Conservation (phyloP, 2,888 invertebrate species). For the Perizoma affinitatum region DNA sequence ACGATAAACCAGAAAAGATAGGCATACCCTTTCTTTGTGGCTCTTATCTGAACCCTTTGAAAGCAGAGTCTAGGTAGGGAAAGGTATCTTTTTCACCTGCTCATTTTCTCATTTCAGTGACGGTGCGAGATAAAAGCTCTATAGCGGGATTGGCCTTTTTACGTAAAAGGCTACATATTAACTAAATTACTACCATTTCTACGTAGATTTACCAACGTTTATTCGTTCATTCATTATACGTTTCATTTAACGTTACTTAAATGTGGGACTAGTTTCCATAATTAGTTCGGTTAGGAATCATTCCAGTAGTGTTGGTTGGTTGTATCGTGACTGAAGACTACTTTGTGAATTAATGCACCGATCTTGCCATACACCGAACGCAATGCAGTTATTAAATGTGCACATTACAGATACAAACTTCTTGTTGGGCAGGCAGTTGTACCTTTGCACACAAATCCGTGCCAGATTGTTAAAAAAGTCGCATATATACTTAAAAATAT, state of each 20-base stretch:
- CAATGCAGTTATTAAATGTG: constrained; percentile 21
- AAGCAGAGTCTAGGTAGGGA: constrained; percentile 13
- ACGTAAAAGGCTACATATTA: constrained; percentile 9
- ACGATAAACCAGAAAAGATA: constrained; percentile 19
- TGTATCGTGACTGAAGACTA: constrained; percentile 2
- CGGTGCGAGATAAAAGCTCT: constrained; percentile 15
- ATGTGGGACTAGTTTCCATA: constrained; percentile 8
- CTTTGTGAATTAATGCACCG: background rate
- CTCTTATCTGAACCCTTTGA: constrained; percentile 31
- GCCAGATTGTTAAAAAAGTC: background rate
- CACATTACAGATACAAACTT: constrained; percentile 18
- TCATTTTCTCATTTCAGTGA: constrained; percentile 14
- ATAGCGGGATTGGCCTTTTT: constrained; percentile 7
- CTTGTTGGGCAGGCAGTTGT: constrained; percentile 1
- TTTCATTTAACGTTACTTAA: background rate
- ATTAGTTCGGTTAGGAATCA: constrained; percentile 4
- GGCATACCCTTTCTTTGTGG: constrained; percentile 21
- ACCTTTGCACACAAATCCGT: background rate
- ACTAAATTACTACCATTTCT: background rate
- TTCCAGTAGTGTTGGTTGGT: constrained; percentile 2
- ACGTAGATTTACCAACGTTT: background rate
- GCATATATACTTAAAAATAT: too few species aligned
- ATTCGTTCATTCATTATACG: too few species aligned
- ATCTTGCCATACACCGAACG: constrained; percentile 13
- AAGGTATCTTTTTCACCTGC: constrained; percentile 23